Conservation (phyloP, 2,888 invertebrate genomes). For the Xanthia icteritia region DNA sequence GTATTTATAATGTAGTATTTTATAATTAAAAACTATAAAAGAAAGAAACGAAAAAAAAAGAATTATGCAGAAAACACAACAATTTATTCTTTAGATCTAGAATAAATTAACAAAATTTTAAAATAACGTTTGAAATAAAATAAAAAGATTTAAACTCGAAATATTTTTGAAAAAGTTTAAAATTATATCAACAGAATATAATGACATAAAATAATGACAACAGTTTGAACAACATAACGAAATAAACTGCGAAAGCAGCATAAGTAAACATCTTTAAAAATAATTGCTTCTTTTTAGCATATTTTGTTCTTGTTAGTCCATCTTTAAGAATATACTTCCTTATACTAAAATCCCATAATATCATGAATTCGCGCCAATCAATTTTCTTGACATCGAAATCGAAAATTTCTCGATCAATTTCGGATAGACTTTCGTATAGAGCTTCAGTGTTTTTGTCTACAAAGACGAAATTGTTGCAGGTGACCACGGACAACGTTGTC, state of each 20-base stretch:
- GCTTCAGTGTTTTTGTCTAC: slow-evolving; percentile 58
- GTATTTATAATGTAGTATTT: too few species aligned
- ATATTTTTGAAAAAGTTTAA: too few species aligned
- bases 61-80: not conserved
- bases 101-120: not conserved
- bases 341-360: slow-evolving; percentile 61
- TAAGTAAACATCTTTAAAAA: slow-evolving; percentile 19
- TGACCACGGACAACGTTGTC: slow-evolving; percentile 47
- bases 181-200: slow-evolving; percentile 14
- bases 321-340: slow-evolving; percentile 51
- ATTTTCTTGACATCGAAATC: slow-evolving; percentile 64
- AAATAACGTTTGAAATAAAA: too few species aligned
- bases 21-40: too few species aligned
- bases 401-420: slow-evolving; percentile 65
- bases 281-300: slow-evolving; percentile 50
- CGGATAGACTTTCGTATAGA: slow-evolving; percentile 52
- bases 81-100: not conserved
- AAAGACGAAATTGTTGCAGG: slow-evolving; percentile 63
- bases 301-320: slow-evolving; percentile 55
- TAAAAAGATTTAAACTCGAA: too few species aligned
- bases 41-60: not conserved
- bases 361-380: slow-evolving; percentile 59
- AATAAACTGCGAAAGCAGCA: not conserved
- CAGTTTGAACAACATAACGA: slow-evolving; percentile 5
- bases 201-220: slow-evolving; percentile 1